Percentiles rank a stretch among this genome's conserved stretches.
These are phyloP conservation scores for Drosophila anomelani DNA, from an alignment of 2,888 invertebrate species.

Conservation along the genomic window DNA sequence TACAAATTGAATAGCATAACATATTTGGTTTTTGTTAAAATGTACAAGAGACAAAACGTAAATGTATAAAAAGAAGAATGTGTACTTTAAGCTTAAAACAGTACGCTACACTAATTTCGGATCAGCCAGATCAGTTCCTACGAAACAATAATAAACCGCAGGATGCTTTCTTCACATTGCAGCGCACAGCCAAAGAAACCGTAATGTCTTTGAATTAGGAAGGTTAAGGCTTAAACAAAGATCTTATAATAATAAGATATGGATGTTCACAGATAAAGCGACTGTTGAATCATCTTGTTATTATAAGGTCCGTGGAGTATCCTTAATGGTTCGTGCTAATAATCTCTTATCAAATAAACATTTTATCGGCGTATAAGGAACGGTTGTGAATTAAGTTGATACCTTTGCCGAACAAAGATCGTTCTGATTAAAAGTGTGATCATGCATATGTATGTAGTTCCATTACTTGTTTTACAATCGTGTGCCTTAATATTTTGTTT, in stretches of 20 bases:
- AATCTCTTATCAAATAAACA: conserved; percentile 35
- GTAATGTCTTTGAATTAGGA: conserved; percentile 49
- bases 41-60: conserved; percentile 26
- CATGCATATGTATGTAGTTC: conserved; percentile 43
- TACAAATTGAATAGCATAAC: conserved; percentile 75
- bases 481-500: conserved; percentile 16
- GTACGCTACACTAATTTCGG: conserved; percentile 33
- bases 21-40: conserved; percentile 68
- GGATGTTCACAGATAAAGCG: no score
- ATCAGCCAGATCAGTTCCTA: conserved; percentile 23
- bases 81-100: conserved; percentile 36
- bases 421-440: conserved; percentile 36
- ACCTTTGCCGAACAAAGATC: neutral
- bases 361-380: conserved; percentile 5
- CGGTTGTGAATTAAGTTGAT: neutral
- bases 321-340: conserved; percentile 9
- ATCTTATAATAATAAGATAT: neutral
- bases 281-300: neutral
- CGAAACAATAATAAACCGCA: conserved; percentile 47
- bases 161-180: conserved; percentile 57
- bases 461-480: conserved; percentile 44
- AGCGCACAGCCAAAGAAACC: conserved; percentile 74
- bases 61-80: conserved; percentile 6
- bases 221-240: neutral
- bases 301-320: neutral